These are phyloP conservation scores for Eucidaris tribuloides DNA, from an alignment of 35 echinoderm and acorn worm species.

Conservation along the genomic window DNA sequence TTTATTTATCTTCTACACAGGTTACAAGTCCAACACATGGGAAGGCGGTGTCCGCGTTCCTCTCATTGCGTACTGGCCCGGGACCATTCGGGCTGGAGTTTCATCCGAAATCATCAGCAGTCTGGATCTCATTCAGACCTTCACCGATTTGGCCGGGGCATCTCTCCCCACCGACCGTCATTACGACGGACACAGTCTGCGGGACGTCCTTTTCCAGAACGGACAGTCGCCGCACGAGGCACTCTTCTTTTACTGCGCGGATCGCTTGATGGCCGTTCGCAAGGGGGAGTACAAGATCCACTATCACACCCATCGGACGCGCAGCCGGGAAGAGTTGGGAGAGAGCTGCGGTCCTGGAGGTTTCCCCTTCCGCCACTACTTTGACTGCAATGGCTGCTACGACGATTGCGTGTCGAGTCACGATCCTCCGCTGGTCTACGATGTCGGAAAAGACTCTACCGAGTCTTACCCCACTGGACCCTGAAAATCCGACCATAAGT, in stretches of 20 bases:
- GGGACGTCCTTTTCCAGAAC: conserved; percentile 44
- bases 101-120: conserved; percentile 63
- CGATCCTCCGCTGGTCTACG: conserved; percentile 67
- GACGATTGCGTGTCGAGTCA: conserved; percentile 51
- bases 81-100: conserved; percentile 8
- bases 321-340: conserved; percentile 19
- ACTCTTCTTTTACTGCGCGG: conserved; percentile 65
- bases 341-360: conserved; percentile 16
- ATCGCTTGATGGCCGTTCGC: conserved; percentile 75
- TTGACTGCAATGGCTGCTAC: conserved; percentile 49
- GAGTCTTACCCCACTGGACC: conserved; percentile 51
- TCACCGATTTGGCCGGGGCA: conserved; percentile 60
- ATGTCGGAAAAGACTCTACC: conserved; percentile 70
- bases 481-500: neutral
- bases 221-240: conserved; percentile 21
- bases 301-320: conserved; percentile 38
- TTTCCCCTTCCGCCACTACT: neutral
- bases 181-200: conserved; percentile 70
- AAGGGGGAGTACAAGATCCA: conserved; percentile 70
- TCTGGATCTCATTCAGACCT: conserved; percentile 71
- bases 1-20: conserved; percentile 24
- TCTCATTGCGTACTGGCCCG: conserved; percentile 92
- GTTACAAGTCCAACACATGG: conserved; percentile 74
- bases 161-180: conserved; percentile 26
- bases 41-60: conserved; percentile 91